phyloP scores from a whole-genome alignment of 2,888 invertebrate species.

The Caenorhabditis sp. region DNA sequence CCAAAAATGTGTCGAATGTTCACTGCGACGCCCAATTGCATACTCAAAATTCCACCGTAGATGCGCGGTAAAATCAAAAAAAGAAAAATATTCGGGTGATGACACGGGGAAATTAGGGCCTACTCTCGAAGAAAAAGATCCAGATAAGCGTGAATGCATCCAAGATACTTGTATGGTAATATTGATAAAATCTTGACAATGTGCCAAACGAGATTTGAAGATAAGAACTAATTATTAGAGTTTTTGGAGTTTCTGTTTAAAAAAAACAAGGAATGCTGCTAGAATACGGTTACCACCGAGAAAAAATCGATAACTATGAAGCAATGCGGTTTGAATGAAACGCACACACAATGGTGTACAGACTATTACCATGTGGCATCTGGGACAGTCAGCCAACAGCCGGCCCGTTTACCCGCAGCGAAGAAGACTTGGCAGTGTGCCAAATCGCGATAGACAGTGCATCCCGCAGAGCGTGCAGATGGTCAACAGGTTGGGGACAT shows the following conservation, averaged over 20 bases:
- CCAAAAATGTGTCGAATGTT: slow-evolving; percentile 38
- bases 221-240: not conserved
- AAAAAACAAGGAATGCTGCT: too few relatives aligned
- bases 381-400: slow-evolving; percentile 34
- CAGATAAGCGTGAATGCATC: too few relatives aligned
- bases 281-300: too few relatives aligned
- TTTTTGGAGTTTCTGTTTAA: too few relatives aligned
- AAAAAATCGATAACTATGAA: not conserved
- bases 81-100: not conserved
- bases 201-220: not conserved
- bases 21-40: slow-evolving; percentile 34
- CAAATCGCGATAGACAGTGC: slow-evolving; percentile 35
- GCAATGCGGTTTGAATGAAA: slow-evolving; percentile 30
- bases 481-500: not conserved
- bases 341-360: slow-evolving; percentile 19
- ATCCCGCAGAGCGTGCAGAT: slow-evolving; percentile 25
- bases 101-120: too few relatives aligned
- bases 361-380: slow-evolving; percentile 25
- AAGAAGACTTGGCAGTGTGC: slow-evolving; percentile 52
- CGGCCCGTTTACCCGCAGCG: slow-evolving; percentile 45
- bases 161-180: too few relatives aligned
- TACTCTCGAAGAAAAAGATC: too few relatives aligned
- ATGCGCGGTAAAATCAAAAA: not conserved
- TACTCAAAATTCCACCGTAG: slow-evolving; percentile 6
- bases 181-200: slow-evolving; percentile 1